Evolutionary conservation across 2,797 vertebrate species (phyloP).

Genomic region (Syndactyla subalaris): DNA sequence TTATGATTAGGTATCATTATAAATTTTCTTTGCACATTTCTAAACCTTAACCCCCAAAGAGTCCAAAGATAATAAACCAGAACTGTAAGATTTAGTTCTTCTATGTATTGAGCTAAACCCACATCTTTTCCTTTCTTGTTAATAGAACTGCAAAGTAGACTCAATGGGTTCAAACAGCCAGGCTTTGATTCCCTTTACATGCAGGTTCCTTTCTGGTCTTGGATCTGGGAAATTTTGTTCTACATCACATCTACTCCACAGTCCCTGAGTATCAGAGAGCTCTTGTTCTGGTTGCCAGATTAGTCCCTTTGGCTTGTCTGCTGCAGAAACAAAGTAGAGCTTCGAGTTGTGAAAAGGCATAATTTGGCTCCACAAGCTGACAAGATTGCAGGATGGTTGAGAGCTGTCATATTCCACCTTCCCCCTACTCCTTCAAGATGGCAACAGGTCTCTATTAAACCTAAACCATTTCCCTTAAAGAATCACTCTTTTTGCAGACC

Average conservation of each 20-base stretch:
- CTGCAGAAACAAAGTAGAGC: not conserved
- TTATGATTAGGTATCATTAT: not conserved
- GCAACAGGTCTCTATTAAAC: not conserved
- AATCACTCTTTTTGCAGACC: not conserved
- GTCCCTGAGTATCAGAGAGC: not conserved
- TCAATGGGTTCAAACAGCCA: not conserved
- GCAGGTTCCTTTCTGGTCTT: not conserved
- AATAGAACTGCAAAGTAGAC: not conserved
- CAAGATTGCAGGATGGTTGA: not conserved
- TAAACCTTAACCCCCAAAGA: not conserved
- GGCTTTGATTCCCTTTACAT: not conserved
- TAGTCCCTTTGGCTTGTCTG: not conserved
- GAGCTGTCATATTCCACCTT: not conserved
- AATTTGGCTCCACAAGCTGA: not conserved
- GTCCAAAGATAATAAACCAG: not conserved
- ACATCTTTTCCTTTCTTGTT: not conserved
- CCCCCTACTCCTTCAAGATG: too few species aligned
- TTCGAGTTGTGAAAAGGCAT: not conserved
- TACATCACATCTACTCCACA: not conserved
- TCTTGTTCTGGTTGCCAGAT: not conserved
- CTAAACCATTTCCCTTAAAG: not conserved
- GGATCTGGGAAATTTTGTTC: not conserved
- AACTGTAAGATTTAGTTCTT: not conserved
- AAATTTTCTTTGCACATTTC: not conserved
- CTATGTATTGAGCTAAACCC: not conserved